Evolutionary conservation across 2,888 invertebrate species (phyloP), one percentile per base, ranked within the genome.

Genomic region (Noctuana brunneofusca): DNA sequence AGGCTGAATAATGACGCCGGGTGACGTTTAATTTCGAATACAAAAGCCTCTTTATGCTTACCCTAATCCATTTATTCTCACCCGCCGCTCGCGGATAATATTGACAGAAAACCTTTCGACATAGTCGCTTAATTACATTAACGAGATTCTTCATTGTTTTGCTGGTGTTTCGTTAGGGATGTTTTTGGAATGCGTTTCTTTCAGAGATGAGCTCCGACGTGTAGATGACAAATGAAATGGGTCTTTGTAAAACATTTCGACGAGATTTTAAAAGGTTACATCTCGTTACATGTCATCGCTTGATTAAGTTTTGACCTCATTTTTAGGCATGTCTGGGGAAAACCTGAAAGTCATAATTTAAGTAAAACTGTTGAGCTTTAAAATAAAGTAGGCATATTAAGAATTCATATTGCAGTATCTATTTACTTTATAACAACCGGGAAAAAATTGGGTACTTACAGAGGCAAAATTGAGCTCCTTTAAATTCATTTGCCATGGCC

Each of bases 1-100:
- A 74, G 75, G 70, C 83, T 89, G 87, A 89, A 86, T 90, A 90
- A 90, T 89, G 89, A 90, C 85, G 78, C 76, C 75, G 85, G 82
- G 80, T 89, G 90, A 89, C 89, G 81, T 90, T 89, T 89, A 88
- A 90, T 89, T 89, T 89, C 73, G 82, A 84, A 87, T 89, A 90
- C 89, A 90, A 90, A 89, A 87, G 88, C 80, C 85, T 87, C 83
- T 87, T 88, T 87, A 89, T 86, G 80, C 86, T 89, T 88, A 87
- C 88, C 86, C 89, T 89, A 86, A 89, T 88, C 89, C 75, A 75
- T 75, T 76, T 72, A 74, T 72, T 72, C 70, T 68, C 55, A 59
- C 63, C 64, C 69, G 65, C 69, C 68, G 55, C 66, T 64, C 68
- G 66, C 65, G 68, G 75, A 75, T 79, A 76, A 79, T 82, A 84